Evolutionary conservation across 2,113 vertebrate genomes (phyloP), one percentile per base, ranked within the genome.

Genomic region (Pycnonotus jocosus): DNA sequence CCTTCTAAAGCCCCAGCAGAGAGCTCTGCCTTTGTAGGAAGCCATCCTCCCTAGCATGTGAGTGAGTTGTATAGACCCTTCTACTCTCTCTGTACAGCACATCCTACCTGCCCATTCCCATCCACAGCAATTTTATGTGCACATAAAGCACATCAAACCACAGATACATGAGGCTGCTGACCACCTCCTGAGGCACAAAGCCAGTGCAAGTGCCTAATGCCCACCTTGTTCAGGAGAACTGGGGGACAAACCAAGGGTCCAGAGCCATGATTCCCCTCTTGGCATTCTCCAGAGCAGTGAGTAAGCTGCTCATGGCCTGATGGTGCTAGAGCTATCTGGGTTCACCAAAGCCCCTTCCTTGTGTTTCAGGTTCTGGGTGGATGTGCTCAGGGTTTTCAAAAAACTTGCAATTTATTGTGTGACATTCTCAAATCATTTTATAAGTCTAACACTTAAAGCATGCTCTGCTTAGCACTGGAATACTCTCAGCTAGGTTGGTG

Each of bases 91-190:
- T 50, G 24, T 16, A 27, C 25, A 51, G 35, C 47, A 42, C 33
- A 25, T 15, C 80, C 21, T 44, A 22, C 53, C 57, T 31, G 33
- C 22, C n/a, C 14, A 2, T 33, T 48, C 48, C 22, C 33, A 31
- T 30, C 38, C 71, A 31, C 0, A 0, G 18, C 53, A 58, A 15
- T n/a, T 31, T 28, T 5, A 10, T 22, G 14, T 23, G 30, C 44
- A 68, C 15, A 12, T 21, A 54, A 33, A 88, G 37, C 21, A 31
- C 44, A 84, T 15, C 56, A 65, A 64, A 23, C 30, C 24, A 21
- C 6, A 23, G 42, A 5, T 7, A 24, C 3, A 23, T 9, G 40
- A 60, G 40, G 66, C 53, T 88, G 19, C 58, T 57, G 79, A n/a
- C 9, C 66, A 48, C 24, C 24, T 82, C 51, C 38, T 53, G 33